Evolutionary conservation across 1,140 invertebrate species (phyloP).

Genomic region (Cecropterus lyciades): DNA sequence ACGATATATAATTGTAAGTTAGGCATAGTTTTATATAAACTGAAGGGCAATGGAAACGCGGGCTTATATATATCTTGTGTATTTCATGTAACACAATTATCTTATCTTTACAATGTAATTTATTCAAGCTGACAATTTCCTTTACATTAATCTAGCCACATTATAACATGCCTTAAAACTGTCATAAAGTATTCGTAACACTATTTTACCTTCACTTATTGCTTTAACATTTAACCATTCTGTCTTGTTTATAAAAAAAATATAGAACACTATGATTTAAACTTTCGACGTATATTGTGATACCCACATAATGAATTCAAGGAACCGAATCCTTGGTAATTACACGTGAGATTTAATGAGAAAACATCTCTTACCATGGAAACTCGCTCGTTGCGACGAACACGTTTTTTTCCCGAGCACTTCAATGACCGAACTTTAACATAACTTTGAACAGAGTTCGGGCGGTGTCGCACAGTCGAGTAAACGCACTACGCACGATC

Average conservation of each 20-base stretch:
- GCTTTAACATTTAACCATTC: neutral
- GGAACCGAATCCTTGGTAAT: neutral
- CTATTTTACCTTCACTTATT: slow-evolving; percentile 2
- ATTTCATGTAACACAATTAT: neutral
- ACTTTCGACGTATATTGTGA: neutral
- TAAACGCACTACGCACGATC: no score
- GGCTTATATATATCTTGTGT: neutral
- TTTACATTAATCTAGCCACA: slow-evolving; percentile 8
- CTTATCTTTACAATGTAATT: slow-evolving; percentile 6
- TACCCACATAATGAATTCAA: slow-evolving; percentile 2
- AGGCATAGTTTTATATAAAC: no score
- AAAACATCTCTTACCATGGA: neutral
- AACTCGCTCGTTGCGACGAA: neutral
- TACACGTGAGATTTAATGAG: neutral
- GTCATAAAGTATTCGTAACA: neutral
- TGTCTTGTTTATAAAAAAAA: neutral
- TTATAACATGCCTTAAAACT: neutral
- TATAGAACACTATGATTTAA: slow-evolving; percentile 2
- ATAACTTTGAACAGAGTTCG: no score
- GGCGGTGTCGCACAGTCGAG: no score
- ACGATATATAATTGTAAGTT: no score
- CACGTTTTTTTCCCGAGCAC: neutral
- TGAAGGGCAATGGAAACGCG: neutral
- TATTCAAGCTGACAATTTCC: slow-evolving; percentile 4
- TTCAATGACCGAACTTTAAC: slow-evolving; percentile 2